phyloP scores from a whole-genome alignment of 2,797 vertebrate genomes.

The Malurus splendens region DNA sequence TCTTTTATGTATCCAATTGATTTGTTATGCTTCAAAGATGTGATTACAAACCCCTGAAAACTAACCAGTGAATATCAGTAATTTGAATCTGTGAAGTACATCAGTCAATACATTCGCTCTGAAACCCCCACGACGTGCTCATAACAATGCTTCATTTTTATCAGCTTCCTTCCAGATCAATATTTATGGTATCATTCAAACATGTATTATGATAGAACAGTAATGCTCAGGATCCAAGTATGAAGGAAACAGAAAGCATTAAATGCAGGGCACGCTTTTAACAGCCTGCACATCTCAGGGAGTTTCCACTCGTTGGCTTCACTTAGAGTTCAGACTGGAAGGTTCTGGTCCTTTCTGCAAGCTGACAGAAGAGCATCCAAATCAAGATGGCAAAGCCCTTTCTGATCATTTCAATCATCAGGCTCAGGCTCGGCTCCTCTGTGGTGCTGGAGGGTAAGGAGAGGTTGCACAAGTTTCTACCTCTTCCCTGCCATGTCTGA shows the following conservation, averaged over 20 bases:
- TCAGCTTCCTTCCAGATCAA: conserved; percentile 55
- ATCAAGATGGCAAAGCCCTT: not conserved
- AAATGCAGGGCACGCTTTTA: not conserved
- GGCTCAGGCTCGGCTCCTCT: not conserved
- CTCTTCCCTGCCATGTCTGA: not conserved
- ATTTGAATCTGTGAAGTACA: conserved; percentile 69
- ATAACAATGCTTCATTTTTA: conserved; percentile 59
- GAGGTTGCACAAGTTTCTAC: not conserved
- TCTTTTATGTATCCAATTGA: conserved; percentile 1
- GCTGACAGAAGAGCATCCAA: not conserved
- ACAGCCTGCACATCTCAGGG: not conserved
- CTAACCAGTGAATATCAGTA: conserved; percentile 57
- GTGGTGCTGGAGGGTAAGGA: not conserved
- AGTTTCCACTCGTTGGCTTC: not conserved
- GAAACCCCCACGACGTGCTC: conserved; percentile 48
- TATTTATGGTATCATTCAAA: conserved; percentile 64
- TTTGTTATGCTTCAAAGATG: conserved; percentile 26
- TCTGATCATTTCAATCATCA: not conserved
- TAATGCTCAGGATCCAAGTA: not conserved
- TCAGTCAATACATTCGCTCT: conserved; percentile 66
- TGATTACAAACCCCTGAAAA: conserved; percentile 65
- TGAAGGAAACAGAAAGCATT: not conserved
- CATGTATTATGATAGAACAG: conserved; percentile 40
- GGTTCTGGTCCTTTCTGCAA: not conserved
- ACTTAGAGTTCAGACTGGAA: not conserved